phyloP scores from a whole-genome alignment of 2,888 invertebrate genomes.

The Monoplex corrugatus region DNA sequence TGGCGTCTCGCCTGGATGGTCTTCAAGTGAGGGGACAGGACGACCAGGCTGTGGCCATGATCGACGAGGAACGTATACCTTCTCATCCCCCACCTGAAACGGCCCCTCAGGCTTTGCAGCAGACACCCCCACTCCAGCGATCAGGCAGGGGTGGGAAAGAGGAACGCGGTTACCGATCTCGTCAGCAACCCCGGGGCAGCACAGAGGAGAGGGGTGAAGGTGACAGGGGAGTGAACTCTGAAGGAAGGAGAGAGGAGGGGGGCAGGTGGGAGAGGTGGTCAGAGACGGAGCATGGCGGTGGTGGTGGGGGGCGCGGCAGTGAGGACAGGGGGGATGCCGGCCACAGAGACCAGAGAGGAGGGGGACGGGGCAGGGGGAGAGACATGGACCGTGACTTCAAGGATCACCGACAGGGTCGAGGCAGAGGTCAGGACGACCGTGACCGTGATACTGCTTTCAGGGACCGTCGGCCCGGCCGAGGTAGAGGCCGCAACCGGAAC shows the following conservation, averaged over 20 bases:
- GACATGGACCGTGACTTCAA: background rate
- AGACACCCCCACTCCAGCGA: background rate
- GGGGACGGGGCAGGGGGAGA: slow-evolving; percentile 24
- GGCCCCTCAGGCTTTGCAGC: background rate
- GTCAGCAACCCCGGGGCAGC: too few species aligned
- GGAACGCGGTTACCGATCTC: background rate
- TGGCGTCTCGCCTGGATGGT: background rate
- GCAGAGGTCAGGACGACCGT: background rate
- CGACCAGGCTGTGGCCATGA: background rate
- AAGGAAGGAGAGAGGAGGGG: background rate
- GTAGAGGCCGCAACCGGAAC: slow-evolving; percentile 40
- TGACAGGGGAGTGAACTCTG: background rate
- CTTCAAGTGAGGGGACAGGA: background rate
- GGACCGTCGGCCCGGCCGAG: background rate
- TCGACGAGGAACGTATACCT: background rate
- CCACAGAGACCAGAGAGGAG: background rate
- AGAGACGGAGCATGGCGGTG: background rate
- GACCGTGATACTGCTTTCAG: background rate
- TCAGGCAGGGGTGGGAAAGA: background rate
- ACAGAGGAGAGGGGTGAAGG: too few species aligned
- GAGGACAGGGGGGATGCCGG: background rate
- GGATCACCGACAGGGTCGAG: background rate
- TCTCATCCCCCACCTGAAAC: background rate
- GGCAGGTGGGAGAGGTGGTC: background rate
- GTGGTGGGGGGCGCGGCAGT: slow-evolving; percentile 33